These are phyloP conservation scores for Aporophyla lueneburgensis DNA, from an alignment of 2,888 invertebrate species.

Conservation along the genomic window DNA sequence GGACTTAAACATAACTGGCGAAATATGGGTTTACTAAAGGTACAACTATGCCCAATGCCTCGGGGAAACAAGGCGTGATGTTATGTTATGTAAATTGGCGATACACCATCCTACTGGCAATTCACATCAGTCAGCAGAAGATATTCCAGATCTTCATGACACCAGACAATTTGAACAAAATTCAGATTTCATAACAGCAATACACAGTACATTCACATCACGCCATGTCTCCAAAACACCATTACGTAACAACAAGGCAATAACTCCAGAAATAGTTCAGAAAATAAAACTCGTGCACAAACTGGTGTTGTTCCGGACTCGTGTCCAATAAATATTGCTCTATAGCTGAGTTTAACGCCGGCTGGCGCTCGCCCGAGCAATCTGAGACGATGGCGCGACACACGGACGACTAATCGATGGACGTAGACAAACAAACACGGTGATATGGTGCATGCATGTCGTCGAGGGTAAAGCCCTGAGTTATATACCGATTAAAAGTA, in stretches of 20 bases:
- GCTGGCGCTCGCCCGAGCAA: neutral
- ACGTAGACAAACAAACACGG: neutral
- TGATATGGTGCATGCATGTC: neutral
- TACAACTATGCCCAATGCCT: too few relatives aligned
- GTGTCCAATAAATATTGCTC: slow-evolving; percentile 38
- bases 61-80: too few relatives aligned
- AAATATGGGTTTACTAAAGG: too few relatives aligned
- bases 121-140: neutral
- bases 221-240: neutral
- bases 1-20: too few relatives aligned
- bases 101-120: neutral
- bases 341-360: neutral
- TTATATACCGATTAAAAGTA: neutral
- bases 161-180: neutral
- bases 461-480: neutral
- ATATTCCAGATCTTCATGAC: neutral
- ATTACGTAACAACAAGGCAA: neutral
- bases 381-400: neutral
- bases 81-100: neutral
- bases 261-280: slow-evolving; percentile 5
- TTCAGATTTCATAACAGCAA: neutral
- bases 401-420: neutral
- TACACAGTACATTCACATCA: neutral
- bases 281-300: slow-evolving; percentile 18
- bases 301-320: slow-evolving; percentile 8